Evolutionary conservation across 2,113 vertebrate genomes (phyloP), one percentile per base, ranked within the genome.

Genomic region (Lamprologus ornatipinnis): DNA sequence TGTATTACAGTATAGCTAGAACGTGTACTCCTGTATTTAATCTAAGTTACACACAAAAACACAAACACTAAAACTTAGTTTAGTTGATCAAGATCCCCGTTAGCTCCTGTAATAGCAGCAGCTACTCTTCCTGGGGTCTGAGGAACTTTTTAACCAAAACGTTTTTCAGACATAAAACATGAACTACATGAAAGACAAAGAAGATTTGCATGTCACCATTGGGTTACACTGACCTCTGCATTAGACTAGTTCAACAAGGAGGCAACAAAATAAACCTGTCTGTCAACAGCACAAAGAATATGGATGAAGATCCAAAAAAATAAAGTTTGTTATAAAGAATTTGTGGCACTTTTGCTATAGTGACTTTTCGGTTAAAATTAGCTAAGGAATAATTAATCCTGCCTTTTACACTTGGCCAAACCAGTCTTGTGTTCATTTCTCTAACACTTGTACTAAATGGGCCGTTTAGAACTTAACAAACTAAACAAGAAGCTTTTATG

Each of bases 301-400:
- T 8, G 10, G 33, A 21, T 65, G 60, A 13, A 65, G 6, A n/a
- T n/a, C 60, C 6, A 4, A 60, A 37, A 65, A 13, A 2, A 65
- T 7, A 65, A 37, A 13, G 60, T 37, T 37, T 65, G 60, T 7
- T 65, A 13, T 65, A 37, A 65, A 37, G 19, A 65, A 65, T 65
- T 65, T 65, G 33, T 37, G 60, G 10, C 33, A n/a, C 60, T 65
- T 65, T 65, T 0, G 60, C 33, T 65, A 21, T 13, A 37, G 37
- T 3, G 19, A 21, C 10, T 5, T 65, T 65, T 37, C 0, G 0
- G 31, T 37, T 65, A 8, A 65, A 65, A 13, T 65, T n/a, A n/a
- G n/a, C n/a, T n/a, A n/a, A n/a, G n/a, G n/a, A n/a, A n/a, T n/a
- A n/a, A n/a, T n/a, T n/a, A n/a, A n/a, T n/a, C n/a, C n/a, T n/a